Percentiles rank a stretch among this genome's conserved stretches.
These are phyloP conservation scores for Telenomus remus DNA, from an alignment of 1,140 invertebrate genomes.

Conservation along the genomic window DNA sequence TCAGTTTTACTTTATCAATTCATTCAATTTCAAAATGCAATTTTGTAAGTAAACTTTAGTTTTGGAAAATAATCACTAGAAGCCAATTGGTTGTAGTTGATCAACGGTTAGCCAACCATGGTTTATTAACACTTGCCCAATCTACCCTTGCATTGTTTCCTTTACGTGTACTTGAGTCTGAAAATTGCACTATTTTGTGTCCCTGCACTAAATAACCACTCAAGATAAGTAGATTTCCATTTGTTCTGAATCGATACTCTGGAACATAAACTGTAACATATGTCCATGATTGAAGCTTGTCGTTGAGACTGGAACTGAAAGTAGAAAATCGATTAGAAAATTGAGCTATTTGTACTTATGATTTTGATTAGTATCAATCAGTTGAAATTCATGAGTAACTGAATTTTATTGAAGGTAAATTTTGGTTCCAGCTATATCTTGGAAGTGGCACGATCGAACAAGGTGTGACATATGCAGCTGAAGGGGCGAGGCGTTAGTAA, in stretches of 20 bases:
- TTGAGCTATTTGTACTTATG: neutral
- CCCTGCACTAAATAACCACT: conserved; percentile 42
- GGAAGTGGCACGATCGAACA: conserved; percentile 17
- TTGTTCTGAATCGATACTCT: conserved; percentile 34
- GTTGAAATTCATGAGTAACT: too few relatives aligned
- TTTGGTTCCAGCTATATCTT: too few relatives aligned
- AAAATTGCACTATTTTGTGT: conserved; percentile 28
- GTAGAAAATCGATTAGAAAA: conserved; percentile 12
- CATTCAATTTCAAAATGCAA: too few relatives aligned
- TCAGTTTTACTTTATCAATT: too few relatives aligned
- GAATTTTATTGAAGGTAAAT: too few relatives aligned
- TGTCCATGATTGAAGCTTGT: conserved; percentile 13
- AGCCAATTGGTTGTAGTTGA: neutral
- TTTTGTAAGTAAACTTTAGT: too few relatives aligned
- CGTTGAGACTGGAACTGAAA: conserved; percentile 28
- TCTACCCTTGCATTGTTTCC: conserved; percentile 25
- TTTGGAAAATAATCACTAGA: too few relatives aligned
- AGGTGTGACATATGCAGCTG: conserved; percentile 42
- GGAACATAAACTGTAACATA: conserved; percentile 36
- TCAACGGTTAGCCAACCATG: neutral
- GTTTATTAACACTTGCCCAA: conserved; percentile 12
- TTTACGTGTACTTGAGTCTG: conserved; percentile 5
- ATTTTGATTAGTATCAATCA: neutral
- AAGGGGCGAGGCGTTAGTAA: conserved; percentile 72
- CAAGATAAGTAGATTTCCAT: conserved; percentile 36